These are phyloP conservation scores for Oreochromis spilurus DNA, from an alignment of 2,113 vertebrate species.

Conservation along the genomic window DNA sequence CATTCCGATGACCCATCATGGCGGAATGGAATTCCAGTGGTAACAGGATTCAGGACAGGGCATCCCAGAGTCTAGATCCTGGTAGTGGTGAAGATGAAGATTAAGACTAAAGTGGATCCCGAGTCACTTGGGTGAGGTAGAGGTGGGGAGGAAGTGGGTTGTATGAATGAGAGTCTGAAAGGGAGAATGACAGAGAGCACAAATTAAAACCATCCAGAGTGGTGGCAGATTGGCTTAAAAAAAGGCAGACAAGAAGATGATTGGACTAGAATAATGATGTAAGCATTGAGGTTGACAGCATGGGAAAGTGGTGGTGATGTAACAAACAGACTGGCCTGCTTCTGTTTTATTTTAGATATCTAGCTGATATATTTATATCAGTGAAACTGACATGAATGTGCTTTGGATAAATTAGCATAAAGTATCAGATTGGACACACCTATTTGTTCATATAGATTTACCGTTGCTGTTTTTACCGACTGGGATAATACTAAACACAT, in stretches of 20 bases:
- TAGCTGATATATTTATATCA: neutral
- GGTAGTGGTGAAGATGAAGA: fast-evolving
- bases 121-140: neutral
- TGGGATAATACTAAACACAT: neutral
- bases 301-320: neutral
- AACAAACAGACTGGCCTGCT: neutral
- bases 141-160: neutral
- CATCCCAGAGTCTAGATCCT: neutral
- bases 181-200: neutral
- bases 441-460: neutral
- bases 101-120: neutral
- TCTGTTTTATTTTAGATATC: neutral
- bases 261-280: neutral
- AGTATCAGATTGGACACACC: neutral
- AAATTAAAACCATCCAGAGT: neutral
- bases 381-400: neutral
- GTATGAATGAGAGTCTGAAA: neutral
- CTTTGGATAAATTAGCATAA: neutral
- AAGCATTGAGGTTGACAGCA: neutral
- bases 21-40: neutral
- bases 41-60: neutral
- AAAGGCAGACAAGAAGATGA: neutral
- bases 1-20: neutral
- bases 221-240: neutral
- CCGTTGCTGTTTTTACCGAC: fast-evolving